Evolutionary conservation across 2,113 vertebrate species (phyloP).

Genomic region (Bagarius yarrelli): DNA sequence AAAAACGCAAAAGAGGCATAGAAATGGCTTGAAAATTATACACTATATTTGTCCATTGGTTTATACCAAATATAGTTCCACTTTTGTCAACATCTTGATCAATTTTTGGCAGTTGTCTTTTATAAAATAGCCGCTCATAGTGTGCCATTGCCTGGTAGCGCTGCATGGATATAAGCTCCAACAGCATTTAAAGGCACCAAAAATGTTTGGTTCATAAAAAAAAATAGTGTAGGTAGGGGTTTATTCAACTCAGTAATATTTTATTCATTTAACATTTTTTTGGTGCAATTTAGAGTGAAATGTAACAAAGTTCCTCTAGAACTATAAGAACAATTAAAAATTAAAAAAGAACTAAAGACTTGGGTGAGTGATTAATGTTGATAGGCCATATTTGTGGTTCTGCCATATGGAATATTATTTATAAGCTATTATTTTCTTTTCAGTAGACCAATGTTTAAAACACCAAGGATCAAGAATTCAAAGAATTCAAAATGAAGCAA

Average conservation of each 20-base stretch:
- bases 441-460: neutral
- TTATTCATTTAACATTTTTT: too few relatives aligned
- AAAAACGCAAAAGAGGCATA: neutral
- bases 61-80: too few relatives aligned
- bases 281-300: too few relatives aligned
- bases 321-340: too few relatives aligned
- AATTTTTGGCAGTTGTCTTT: too few relatives aligned
- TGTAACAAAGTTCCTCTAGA: too few relatives aligned
- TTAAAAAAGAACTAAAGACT: too few relatives aligned
- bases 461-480: neutral
- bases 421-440: neutral
- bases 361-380: too few relatives aligned
- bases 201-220: conserved; percentile 5
- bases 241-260: too few relatives aligned
- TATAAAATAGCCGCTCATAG: neutral
- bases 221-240: neutral
- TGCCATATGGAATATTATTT: neutral
- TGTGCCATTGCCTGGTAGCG: neutral
- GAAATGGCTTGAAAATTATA: neutral
- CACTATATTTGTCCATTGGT: neutral
- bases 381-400: neutral
- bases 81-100: neutral
- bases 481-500: neutral
- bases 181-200: neutral
- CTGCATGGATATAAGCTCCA: neutral